Percentiles rank a stretch among this genome's conserved stretches.
Conservation (phyloP, 2,113 vertebrate genomes). For the Bombycilla garrulus region DNA sequence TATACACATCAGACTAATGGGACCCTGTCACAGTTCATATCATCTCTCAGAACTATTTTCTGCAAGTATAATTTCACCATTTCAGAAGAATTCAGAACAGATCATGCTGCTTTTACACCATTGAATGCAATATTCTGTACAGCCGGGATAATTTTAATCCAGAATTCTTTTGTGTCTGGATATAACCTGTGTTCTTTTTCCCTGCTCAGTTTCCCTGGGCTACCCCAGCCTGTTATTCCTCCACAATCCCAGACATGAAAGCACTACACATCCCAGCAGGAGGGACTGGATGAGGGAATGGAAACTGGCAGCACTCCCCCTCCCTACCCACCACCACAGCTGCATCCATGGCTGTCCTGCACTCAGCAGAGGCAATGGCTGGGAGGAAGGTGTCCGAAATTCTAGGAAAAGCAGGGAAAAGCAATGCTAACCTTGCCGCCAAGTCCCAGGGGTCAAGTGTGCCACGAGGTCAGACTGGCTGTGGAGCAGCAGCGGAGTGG, state of each 20-base stretch:
- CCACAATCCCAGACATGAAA: not conserved
- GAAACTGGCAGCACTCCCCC: not conserved
- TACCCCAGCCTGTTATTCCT: not conserved
- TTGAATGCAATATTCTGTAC: not conserved
- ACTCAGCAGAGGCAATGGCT: not conserved
- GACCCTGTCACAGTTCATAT: not conserved
- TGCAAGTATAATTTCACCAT: not conserved
- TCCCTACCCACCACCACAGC: not conserved
- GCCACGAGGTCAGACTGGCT: not conserved
- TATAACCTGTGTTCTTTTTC: not conserved
- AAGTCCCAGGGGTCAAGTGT: not conserved
- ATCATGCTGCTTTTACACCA: not conserved
- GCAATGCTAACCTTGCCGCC: not conserved
- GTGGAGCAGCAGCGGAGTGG: not conserved
- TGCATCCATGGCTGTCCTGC: not conserved
- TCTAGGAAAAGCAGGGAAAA: not conserved
- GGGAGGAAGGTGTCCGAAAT: not conserved
- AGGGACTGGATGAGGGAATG: not conserved
- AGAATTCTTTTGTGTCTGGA: not conserved
- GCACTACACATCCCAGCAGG: not conserved
- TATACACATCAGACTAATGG: fast-evolving
- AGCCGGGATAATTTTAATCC: not conserved
- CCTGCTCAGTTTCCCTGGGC: not conserved
- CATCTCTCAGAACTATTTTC: not conserved
- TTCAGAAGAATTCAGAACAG: not conserved